These are phyloP conservation scores for Rhinella marina DNA, from an alignment of 2,797 vertebrate genomes.

Conservation along the genomic window DNA sequence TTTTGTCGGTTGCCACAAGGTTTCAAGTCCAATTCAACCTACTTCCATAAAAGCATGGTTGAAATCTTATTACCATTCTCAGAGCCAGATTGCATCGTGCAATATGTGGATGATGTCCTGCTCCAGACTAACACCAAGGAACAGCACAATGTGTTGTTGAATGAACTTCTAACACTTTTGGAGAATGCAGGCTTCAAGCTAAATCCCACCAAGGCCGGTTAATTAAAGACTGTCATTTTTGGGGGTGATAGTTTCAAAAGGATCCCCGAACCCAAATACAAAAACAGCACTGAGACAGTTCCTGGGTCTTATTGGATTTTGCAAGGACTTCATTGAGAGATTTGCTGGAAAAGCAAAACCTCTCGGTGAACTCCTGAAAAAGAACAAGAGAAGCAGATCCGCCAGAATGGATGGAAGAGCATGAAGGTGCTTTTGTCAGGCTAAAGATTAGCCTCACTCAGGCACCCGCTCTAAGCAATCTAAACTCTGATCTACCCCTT, in stretches of 20 bases:
- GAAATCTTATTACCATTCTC: neutral
- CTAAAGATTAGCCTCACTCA: neutral
- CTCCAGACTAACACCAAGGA: slow-evolving; percentile 23
- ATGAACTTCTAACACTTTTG: neutral
- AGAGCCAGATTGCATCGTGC: neutral
- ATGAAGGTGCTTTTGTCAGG: neutral
- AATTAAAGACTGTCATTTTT: neutral
- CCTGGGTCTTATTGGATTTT: neutral
- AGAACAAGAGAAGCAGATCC: neutral
- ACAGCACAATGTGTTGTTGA: neutral
- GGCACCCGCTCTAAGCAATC: slow-evolving; percentile 15
- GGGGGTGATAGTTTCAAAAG: neutral
- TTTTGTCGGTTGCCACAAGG: slow-evolving; percentile 10
- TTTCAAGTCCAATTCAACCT: neutral
- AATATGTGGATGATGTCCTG: neutral
- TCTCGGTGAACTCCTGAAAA: neutral
- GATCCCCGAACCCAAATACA: neutral
- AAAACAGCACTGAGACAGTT: slow-evolving; percentile 4
- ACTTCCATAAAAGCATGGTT: neutral
- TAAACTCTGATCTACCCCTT: neutral
- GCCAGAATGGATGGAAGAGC: neutral
- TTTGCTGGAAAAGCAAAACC: neutral
- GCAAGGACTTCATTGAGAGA: slow-evolving; percentile 4
- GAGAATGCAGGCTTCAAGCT: neutral
- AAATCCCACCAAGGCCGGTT: slow-evolving; percentile 2